Conservation (phyloP, 2,113 vertebrate species). For the Gadus macrocephalus region DNA sequence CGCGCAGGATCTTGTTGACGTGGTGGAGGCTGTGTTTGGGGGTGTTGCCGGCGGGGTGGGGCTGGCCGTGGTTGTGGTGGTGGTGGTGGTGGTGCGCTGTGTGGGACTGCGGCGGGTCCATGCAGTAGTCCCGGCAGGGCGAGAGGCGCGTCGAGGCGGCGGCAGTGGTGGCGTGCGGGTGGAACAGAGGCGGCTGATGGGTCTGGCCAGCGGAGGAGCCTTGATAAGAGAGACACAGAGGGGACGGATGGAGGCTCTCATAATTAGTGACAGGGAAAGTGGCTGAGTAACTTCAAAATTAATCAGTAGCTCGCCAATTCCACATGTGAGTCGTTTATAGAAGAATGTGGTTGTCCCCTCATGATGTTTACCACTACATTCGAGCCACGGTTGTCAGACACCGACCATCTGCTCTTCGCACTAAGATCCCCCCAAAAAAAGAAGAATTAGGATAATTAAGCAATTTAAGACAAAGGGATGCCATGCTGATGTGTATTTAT, state of each 20-base stretch:
- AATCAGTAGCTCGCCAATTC: no score
- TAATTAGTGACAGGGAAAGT: no score
- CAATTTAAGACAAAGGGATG: not conserved
- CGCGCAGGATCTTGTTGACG: conserved; percentile 97
- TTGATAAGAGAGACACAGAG: conserved; percentile 21
- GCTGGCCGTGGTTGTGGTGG: conserved; percentile 59
- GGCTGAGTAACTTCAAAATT: no score
- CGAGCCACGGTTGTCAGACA: not conserved
- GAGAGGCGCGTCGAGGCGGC: conserved; percentile 43
- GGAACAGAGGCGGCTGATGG: conserved; percentile 64
- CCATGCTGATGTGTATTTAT: not conserved
- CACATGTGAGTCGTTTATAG: no score
- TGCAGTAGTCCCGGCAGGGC: conserved; percentile 56
- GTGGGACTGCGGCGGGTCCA: conserved; percentile 58
- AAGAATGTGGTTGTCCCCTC: not conserved
- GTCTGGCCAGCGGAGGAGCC: conserved; percentile 60
- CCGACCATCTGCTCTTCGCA: not conserved
- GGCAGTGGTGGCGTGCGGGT: conserved; percentile 55
- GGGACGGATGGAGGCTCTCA: not conserved
- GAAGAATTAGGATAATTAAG: not conserved
- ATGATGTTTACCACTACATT: not conserved
- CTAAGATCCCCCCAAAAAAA: not conserved
- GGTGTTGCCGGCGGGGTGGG: conserved; percentile 67
- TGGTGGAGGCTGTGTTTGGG: conserved; percentile 97
- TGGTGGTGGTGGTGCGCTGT: conserved; percentile 57